phyloP scores from a whole-genome alignment of 2,797 vertebrate species.

The Argyrosomus regius region DNA sequence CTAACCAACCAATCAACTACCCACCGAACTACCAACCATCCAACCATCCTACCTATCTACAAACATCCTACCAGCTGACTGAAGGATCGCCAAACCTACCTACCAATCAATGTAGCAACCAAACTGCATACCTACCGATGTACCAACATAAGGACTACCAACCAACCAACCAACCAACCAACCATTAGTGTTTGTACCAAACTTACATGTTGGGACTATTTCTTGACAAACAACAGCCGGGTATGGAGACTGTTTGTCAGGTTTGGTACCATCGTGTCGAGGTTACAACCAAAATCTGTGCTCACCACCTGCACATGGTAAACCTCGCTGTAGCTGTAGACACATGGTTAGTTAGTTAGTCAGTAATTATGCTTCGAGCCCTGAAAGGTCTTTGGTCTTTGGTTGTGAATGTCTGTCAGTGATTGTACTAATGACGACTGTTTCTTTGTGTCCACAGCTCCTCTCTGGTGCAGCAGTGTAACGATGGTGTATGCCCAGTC shows the following conservation, averaged over 20 bases:
- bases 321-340: no score
- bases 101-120: neutral
- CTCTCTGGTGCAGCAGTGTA: conserved; percentile 45
- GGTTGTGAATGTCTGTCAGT: neutral
- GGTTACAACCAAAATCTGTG: no score
- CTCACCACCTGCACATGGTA: no score
- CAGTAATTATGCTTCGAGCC: no score
- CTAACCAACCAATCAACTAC: neutral
- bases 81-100: no score
- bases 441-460: conserved; percentile 72
- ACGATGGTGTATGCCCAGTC: conserved; percentile 84
- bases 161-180: neutral
- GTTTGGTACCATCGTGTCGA: no score
- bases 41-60: neutral
- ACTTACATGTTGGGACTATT: no score
- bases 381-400: neutral
- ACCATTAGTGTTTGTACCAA: neutral
- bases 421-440: neutral
- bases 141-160: no score
- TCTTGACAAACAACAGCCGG: no score
- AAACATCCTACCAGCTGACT: neutral
- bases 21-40: neutral
- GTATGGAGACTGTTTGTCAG: no score
- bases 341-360: no score
- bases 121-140: no score